Conservation (phyloP, 2,888 invertebrate species). For the Latrodectus elegans region DNA sequence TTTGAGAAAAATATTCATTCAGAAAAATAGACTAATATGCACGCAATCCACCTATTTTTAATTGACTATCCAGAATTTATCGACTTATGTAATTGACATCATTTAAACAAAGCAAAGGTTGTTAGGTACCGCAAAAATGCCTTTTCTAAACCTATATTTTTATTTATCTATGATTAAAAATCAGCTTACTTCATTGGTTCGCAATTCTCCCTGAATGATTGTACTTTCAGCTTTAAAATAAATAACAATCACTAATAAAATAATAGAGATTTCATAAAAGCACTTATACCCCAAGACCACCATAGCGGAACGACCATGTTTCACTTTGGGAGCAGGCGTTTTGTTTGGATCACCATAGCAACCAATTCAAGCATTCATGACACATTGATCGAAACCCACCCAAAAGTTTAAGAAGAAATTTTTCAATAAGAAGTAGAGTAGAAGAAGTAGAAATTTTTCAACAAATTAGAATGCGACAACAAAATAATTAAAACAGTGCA, state of each 20-base stretch:
- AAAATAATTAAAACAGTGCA: no score
- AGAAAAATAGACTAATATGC: not conserved
- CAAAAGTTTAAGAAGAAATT: no score
- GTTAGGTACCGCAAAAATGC: no score
- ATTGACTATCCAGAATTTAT: no score
- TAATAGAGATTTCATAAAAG: constrained; percentile 27
- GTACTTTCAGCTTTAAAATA: constrained; percentile 37
- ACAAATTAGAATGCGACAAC: no score
- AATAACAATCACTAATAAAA: constrained; percentile 21
- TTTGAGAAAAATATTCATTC: not conserved
- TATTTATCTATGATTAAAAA: not conserved
- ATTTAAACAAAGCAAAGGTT: no score
- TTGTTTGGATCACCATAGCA: constrained; percentile 56
- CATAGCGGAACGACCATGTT: constrained; percentile 56
- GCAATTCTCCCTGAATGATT: constrained; percentile 70
- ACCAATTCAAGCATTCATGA: not conserved
- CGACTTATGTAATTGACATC: no score
- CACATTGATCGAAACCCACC: not conserved
- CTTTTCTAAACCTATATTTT: no score
- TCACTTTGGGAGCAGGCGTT: constrained; percentile 7
- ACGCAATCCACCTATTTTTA: no score
- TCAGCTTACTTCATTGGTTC: constrained; percentile 61
- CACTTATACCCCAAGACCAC: constrained; percentile 19
- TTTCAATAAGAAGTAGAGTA: no score
- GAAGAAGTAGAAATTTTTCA: no score